Percentiles rank a stretch among this genome's conserved stretches.
phyloP scores from a whole-genome alignment of 2,797 vertebrate species.

The Argyrosomus regius region DNA sequence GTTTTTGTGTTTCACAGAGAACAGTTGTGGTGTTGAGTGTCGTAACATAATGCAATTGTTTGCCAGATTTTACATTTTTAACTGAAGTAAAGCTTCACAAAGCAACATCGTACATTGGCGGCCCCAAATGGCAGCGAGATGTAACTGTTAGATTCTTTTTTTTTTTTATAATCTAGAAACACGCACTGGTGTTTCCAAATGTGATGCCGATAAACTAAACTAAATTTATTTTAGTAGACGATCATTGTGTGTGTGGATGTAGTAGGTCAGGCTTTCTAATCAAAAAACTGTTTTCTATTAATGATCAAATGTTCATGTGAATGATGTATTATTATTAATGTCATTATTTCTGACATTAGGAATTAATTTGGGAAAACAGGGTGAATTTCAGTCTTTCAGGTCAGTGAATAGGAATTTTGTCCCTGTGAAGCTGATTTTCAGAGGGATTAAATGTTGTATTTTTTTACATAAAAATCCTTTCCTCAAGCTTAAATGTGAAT shows the following conservation, averaged over 20 bases:
- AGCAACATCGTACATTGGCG: background rate
- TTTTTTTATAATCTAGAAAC: background rate
- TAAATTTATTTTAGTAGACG: no score
- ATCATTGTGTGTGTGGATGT: no score
- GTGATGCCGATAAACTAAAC: background rate
- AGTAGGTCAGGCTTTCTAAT: background rate
- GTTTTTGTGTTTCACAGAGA: slow-evolving; percentile 9
- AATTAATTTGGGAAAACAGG: background rate
- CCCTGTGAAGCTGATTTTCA: slow-evolving; percentile 28
- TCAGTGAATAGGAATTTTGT: background rate
- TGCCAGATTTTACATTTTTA: slow-evolving; percentile 15
- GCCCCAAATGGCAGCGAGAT: slow-evolving; percentile 5
- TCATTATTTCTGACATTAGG: slow-evolving; percentile 1
- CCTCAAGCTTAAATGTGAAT: slow-evolving; percentile 55
- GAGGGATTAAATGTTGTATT: slow-evolving; percentile 35
- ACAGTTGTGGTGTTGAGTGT: background rate
- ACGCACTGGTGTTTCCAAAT: background rate
- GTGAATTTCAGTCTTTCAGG: background rate
- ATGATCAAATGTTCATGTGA: slow-evolving; percentile 1
- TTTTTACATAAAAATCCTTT: slow-evolving; percentile 24
- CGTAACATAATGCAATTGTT: slow-evolving; percentile 4
- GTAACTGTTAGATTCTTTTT: background rate
- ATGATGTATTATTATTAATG: background rate
- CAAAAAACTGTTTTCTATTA: background rate
- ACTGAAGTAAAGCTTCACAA: slow-evolving; percentile 1